phyloP scores from a whole-genome alignment of 2,888 invertebrate species.

The Aphidius colemani region DNA sequence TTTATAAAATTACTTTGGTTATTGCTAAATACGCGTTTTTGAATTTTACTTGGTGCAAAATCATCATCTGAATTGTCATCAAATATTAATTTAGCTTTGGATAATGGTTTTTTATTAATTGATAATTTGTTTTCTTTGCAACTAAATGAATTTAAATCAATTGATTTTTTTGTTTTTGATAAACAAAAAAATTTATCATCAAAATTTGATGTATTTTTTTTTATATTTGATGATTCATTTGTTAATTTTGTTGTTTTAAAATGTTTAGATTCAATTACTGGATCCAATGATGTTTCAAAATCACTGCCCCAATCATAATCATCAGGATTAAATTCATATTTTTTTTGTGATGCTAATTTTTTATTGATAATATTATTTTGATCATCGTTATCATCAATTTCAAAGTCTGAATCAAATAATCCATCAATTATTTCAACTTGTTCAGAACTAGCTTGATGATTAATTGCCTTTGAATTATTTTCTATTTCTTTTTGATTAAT shows the following conservation, averaged over 20 bases:
- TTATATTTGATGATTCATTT: background rate
- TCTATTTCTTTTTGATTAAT: no score
- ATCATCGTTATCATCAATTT: conserved; percentile 1
- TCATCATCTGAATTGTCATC: conserved; percentile 17
- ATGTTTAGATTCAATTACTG: conserved; percentile 20
- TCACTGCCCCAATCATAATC: conserved; percentile 45
- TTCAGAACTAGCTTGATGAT: no score
- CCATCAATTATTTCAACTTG: background rate
- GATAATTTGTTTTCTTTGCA: background rate
- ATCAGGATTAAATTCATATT: conserved; percentile 25
- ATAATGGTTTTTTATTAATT: background rate
- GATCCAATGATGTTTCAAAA: conserved; percentile 30
- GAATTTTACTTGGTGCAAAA: conserved; percentile 22
- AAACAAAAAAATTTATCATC: background rate
- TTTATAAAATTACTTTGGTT: conserved; percentile 27
- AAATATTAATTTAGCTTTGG: no score
- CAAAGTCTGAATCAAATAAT: background rate
- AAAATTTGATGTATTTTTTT: background rate
- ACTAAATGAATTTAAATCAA: background rate
- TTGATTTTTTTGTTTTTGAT: background rate
- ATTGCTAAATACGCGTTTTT: conserved; percentile 10
- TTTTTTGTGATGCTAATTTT: conserved; percentile 2
- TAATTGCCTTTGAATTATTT: no score
- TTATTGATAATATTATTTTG: background rate
- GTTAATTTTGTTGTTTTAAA: conserved; percentile 1